These are phyloP conservation scores for Ornithorhynchus anatinus DNA, from an alignment of 2,113 vertebrate species.

Conservation along the genomic window DNA sequence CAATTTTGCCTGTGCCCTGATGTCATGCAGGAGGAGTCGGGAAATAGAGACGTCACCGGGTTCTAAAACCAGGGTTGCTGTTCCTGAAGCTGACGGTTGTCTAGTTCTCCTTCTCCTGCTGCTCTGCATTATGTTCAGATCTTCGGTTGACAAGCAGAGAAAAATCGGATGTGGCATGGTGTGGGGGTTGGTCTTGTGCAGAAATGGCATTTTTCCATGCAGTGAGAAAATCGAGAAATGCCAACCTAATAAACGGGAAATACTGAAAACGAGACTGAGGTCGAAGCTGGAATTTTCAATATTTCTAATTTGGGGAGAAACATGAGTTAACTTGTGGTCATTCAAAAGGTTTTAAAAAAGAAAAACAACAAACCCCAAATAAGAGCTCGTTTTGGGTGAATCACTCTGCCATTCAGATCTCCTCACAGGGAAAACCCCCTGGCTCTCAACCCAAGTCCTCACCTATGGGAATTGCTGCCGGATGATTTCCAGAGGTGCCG, in stretches of 20 bases:
- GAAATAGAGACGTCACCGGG: too few relatives aligned
- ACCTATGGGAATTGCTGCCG: not conserved
- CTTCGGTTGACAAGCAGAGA: not conserved
- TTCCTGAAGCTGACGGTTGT: too few relatives aligned
- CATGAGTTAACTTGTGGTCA: constrained; percentile 13
- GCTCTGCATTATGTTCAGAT: constrained; percentile 8
- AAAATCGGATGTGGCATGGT: not conserved
- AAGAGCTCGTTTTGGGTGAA: not conserved
- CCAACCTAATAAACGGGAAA: constrained; percentile 12
- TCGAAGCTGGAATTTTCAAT: constrained; percentile 9
- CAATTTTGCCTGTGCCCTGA: too few relatives aligned
- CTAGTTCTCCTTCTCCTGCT: too few relatives aligned
- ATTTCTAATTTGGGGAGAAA: constrained; percentile 19
- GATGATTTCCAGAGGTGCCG: not conserved
- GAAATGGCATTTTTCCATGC: not conserved
- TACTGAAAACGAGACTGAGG: constrained; percentile 1
- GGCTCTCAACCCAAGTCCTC: not conserved
- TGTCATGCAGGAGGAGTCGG: too few relatives aligned
- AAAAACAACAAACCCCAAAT: too few relatives aligned
- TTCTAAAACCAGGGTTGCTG: too few relatives aligned
- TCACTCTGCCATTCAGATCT: not conserved
- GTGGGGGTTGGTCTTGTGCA: too few relatives aligned
- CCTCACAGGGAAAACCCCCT: not conserved
- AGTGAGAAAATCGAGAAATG: not conserved
- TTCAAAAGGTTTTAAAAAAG: constrained; percentile 12